A percentile compares a stretch with the other conserved stretches of the same genome.
Evolutionary conservation across 2,888 invertebrate genomes (phyloP).

Genomic region (Microctonus brassicae): DNA sequence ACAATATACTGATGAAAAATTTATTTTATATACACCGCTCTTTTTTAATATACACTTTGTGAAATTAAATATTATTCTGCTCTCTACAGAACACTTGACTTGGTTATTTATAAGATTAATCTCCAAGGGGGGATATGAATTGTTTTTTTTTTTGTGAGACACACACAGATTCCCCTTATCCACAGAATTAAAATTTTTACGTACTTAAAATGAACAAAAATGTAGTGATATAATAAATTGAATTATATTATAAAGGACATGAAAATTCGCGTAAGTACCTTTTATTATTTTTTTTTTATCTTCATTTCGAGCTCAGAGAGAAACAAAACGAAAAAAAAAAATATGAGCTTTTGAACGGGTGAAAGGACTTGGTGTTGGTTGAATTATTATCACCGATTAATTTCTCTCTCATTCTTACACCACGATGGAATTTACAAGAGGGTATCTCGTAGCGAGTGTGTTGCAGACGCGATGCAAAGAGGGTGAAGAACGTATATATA

Average conservation of each 20-base stretch:
- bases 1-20: not conserved
- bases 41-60: not conserved
- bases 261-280: slow-evolving; percentile 27
- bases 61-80: not conserved
- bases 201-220: slow-evolving; percentile 4
- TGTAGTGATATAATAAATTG: not conserved
- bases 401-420: slow-evolving; percentile 45
- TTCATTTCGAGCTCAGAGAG: not conserved
- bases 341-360: slow-evolving; percentile 16
- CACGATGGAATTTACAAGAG: slow-evolving; percentile 44
- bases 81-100: not conserved
- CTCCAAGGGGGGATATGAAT: not conserved
- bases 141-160: not conserved
- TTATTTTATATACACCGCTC: not conserved
- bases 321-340: not conserved
- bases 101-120: not conserved
- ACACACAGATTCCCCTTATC: not conserved
- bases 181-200: not conserved
- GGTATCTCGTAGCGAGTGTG: not conserved
- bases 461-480: slow-evolving; percentile 13
- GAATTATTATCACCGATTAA: slow-evolving; percentile 48
- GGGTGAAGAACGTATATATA: not conserved
- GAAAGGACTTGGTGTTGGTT: slow-evolving; percentile 25
- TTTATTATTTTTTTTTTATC: not conserved
- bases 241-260: slow-evolving; percentile 20